Evolutionary conservation across 37 sponge, comb jelly and placozoan genomes (phyloP).

Genomic region (Lycopodina hypogea): DNA sequence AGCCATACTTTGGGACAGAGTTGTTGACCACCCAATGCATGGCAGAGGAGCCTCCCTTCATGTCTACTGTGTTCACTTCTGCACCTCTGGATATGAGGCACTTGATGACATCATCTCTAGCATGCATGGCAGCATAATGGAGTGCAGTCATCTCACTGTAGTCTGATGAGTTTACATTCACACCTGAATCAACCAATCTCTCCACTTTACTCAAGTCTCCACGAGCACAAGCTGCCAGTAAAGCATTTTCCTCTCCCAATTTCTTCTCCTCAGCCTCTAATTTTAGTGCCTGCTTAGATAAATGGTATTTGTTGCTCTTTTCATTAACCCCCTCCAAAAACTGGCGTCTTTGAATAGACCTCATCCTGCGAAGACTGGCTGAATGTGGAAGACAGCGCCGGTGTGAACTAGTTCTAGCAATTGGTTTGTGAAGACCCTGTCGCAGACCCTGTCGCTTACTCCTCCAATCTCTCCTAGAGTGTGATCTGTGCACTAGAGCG

Average conservation of each 20-base stretch:
- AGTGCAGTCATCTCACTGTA: constrained; percentile 57
- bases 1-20: constrained; percentile 18
- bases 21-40: constrained; percentile 71
- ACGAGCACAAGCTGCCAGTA: constrained; percentile 38
- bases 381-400: constrained; percentile 17
- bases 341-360: constrained; percentile 7
- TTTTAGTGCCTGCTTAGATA: neutral
- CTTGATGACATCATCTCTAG: constrained; percentile 44
- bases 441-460: no score
- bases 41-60: constrained; percentile 64
- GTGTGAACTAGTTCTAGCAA: neutral
- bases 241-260: constrained; percentile 13
- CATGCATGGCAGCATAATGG: constrained; percentile 69
- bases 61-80: constrained; percentile 38
- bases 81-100: constrained; percentile 48
- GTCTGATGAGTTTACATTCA: constrained; percentile 49
- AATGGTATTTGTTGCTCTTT: neutral
- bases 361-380: constrained; percentile 28
- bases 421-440: neutral
- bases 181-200: constrained; percentile 24
- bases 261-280: constrained; percentile 26
- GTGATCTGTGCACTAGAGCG: neutral
- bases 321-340: neutral
- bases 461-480: no score
- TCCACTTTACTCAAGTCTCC: constrained; percentile 47